A percentile compares a stretch with the other conserved stretches of the same genome.
Conservation (phyloP, 2,888 invertebrate genomes). For the Lasioglossum zephyrum region DNA sequence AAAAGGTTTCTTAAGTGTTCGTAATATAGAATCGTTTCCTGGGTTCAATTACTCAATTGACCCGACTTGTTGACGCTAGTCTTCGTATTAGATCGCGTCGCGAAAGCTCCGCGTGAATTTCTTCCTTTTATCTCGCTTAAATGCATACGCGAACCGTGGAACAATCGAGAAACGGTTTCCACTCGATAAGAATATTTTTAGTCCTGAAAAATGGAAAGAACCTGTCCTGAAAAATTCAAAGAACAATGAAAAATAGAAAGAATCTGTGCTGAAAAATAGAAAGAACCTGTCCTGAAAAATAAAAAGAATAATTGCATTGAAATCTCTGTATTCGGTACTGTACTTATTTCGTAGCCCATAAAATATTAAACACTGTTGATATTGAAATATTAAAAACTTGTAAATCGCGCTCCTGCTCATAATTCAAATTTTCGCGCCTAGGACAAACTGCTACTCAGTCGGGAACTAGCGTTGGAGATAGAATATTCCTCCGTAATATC, state of each 20-base stretch:
- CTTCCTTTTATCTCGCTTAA: not conserved
- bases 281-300: not conserved
- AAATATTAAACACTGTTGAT: not conserved
- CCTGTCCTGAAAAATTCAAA: no score
- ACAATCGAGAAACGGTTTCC: not conserved
- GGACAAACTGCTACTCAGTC: not conserved
- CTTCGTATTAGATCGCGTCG: constrained; percentile 24
- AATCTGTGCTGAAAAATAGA: not conserved
- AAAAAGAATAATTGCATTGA: not conserved
- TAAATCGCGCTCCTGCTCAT: not conserved
- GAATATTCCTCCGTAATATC: not conserved
- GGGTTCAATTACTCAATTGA: constrained; percentile 79
- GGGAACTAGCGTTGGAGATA: not conserved
- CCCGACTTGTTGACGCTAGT: constrained; percentile 57
- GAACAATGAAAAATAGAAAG: not conserved
- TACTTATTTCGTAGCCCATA: not conserved
- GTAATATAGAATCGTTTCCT: constrained; percentile 73
- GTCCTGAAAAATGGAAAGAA: not conserved
- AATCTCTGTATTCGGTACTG: not conserved
- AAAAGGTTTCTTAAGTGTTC: constrained; percentile 43
- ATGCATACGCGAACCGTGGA: not conserved
- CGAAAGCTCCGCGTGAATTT: constrained; percentile 11
- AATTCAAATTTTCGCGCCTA: constrained; percentile 22
- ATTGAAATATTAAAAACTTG: not conserved
- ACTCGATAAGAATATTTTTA: not conserved